Conservation (phyloP, 2,888 invertebrate species). For the Drosophila stalkeri region DNA sequence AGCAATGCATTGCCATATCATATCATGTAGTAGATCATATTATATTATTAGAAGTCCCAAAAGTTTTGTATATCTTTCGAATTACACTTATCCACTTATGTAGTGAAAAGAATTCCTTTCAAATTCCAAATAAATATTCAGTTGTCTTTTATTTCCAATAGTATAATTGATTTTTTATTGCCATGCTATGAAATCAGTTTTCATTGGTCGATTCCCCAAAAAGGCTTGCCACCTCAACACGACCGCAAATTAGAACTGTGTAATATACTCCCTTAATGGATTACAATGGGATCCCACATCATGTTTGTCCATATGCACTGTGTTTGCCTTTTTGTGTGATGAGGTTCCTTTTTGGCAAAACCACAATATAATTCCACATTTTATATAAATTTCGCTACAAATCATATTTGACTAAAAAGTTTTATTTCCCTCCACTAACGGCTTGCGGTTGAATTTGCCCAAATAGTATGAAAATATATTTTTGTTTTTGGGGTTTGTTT, state of each 20-base stretch:
- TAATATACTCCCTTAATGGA: conserved; percentile 47
- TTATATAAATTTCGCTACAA: conserved; percentile 19
- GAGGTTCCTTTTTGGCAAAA: conserved; percentile 15
- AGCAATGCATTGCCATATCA: no score
- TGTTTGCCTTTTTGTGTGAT: background rate
- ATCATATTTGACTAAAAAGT: conserved; percentile 10
- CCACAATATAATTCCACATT: conserved; percentile 46
- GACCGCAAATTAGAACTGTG: conserved; percentile 46
- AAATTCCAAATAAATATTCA: no score
- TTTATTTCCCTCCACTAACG: background rate
- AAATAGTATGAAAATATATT: conserved; percentile 49
- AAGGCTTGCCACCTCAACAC: conserved; percentile 18
- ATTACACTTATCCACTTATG: no score
- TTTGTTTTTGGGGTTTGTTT: conserved; percentile 5
- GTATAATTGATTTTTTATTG: background rate
- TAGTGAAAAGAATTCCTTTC: no score
- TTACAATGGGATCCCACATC: conserved; percentile 23
- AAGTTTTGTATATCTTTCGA: no score
- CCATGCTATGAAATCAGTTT: conserved; percentile 2
- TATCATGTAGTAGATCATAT: no score
- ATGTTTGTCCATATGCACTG: conserved; percentile 7
- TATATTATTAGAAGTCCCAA: no score
- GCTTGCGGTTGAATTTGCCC: conserved; percentile 24
- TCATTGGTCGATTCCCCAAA: background rate
- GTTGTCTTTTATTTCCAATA: background rate